phyloP scores from a whole-genome alignment of 1,140 invertebrate species.

The Pogonognathellus flavescens region DNA sequence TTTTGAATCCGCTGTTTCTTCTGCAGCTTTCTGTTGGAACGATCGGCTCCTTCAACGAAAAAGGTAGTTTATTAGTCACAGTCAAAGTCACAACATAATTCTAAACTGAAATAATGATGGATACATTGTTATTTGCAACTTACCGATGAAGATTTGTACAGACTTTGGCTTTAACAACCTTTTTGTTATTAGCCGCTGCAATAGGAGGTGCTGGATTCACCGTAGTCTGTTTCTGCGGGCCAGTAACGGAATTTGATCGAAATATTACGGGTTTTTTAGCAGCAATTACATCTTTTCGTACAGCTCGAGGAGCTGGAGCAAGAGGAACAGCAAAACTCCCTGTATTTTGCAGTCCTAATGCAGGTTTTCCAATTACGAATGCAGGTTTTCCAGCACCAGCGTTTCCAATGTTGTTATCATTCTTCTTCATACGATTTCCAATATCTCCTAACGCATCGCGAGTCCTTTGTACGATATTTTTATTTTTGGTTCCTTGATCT shows the following conservation, averaged over 20 bases:
- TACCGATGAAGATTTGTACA: constrained; percentile 28
- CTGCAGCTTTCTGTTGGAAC: background rate
- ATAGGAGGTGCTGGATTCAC: background rate
- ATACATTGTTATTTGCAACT: background rate
- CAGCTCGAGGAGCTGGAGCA: constrained; percentile 20
- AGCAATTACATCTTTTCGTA: constrained; percentile 15
- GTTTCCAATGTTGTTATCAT: constrained; percentile 3
- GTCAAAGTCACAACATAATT: too few relatives aligned
- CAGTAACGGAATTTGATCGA: constrained; percentile 29
- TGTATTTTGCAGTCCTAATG: background rate
- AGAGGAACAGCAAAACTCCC: constrained; percentile 20
- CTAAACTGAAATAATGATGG: background rate
- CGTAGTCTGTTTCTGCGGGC: background rate
- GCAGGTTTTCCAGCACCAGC: constrained; percentile 4
- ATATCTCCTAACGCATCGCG: constrained; percentile 61
- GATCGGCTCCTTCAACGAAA: background rate
- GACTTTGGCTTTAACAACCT: constrained; percentile 40
- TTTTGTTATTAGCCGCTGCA: background rate
- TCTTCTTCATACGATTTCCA: constrained; percentile 61
- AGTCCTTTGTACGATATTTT: constrained; percentile 54
- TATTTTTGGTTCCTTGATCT: constrained; percentile 14
- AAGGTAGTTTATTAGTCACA: too few relatives aligned
- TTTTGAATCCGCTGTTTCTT: background rate
- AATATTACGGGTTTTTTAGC: background rate
- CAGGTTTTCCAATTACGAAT: constrained; percentile 24